Evolutionary conservation across 64 coral and sea anemone genomes (phyloP).

Genomic region (Pachyseris speciosa): DNA sequence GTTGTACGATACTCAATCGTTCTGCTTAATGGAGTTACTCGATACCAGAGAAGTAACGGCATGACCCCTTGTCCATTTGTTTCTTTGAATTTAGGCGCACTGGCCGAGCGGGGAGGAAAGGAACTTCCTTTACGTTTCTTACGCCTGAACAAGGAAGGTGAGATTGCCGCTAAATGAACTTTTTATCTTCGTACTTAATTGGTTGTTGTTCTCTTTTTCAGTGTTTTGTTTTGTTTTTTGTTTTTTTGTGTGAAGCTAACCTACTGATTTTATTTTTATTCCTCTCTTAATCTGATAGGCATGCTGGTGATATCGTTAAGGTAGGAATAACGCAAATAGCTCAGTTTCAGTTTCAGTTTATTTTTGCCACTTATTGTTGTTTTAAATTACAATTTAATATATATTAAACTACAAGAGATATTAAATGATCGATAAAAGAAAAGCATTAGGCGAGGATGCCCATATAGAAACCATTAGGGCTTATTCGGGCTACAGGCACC

Average conservation of each 20-base stretch:
- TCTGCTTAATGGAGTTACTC: too few species aligned
- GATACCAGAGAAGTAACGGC: too few species aligned
- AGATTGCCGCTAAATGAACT: neutral
- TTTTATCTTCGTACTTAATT: neutral
- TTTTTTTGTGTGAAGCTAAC: neutral
- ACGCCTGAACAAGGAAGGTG: constrained; percentile 97
- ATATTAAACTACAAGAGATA: too few species aligned
- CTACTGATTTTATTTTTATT: neutral
- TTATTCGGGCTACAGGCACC: too few species aligned
- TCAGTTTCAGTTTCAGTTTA: neutral
- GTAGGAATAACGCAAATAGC: constrained; percentile 9
- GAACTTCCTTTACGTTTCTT: constrained; percentile 90
- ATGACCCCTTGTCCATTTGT: neutral
- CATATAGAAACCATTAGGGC: too few species aligned
- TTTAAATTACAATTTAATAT: neutral
- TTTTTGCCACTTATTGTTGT: neutral
- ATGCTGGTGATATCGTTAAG: constrained; percentile 72
- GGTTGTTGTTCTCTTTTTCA: neutral
- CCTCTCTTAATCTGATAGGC: constrained; percentile 53
- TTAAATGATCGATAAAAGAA: too few species aligned
- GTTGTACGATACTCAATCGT: too few species aligned
- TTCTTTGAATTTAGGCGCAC: constrained; percentile 81
- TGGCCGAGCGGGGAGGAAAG: constrained; percentile 96
- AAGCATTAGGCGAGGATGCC: too few species aligned
- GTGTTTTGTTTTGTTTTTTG: neutral